A percentile compares a stretch with the other conserved stretches of the same genome.
These are phyloP conservation scores for Steinernema khuongi DNA, from an alignment of 1,140 invertebrate species.

Conservation along the genomic window DNA sequence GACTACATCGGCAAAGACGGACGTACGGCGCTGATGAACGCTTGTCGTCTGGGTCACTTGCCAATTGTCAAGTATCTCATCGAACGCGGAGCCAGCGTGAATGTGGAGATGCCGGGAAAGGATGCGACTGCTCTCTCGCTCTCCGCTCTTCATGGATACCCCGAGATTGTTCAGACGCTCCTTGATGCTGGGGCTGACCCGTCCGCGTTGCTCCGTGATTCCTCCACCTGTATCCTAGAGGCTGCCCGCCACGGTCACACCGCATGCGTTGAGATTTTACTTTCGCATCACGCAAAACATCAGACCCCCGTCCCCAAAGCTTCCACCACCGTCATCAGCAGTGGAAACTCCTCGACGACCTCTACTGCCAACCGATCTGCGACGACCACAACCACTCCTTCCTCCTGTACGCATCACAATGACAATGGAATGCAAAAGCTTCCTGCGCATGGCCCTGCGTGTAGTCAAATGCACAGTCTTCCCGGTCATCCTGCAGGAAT, in stretches of 20 bases:
- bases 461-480: neutral
- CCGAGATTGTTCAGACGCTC: slow-evolving; percentile 82
- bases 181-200: slow-evolving; percentile 84
- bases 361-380: neutral
- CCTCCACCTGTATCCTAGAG: slow-evolving; percentile 95
- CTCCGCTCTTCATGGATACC: slow-evolving; percentile 77
- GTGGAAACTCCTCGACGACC: neutral
- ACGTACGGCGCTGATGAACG: slow-evolving; percentile 64
- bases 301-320: neutral
- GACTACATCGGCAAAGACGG: slow-evolving; percentile 60
- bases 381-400: slow-evolving; percentile 2
- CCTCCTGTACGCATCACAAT: neutral
- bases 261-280: slow-evolving; percentile 81
- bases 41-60: slow-evolving; percentile 61
- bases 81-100: slow-evolving; percentile 60
- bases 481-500: neutral
- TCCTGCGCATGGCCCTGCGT: neutral
- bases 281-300: slow-evolving; percentile 59
- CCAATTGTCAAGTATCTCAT: slow-evolving; percentile 62
- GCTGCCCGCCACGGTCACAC: slow-evolving; percentile 94
- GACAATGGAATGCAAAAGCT: neutral
- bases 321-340: neutral
- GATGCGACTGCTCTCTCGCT: slow-evolving; percentile 63
- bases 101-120: slow-evolving; percentile 60
- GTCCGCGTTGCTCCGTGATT: slow-evolving; percentile 83